Conservation (phyloP, 2,797 vertebrate species). For the Coregonus sp. region DNA sequence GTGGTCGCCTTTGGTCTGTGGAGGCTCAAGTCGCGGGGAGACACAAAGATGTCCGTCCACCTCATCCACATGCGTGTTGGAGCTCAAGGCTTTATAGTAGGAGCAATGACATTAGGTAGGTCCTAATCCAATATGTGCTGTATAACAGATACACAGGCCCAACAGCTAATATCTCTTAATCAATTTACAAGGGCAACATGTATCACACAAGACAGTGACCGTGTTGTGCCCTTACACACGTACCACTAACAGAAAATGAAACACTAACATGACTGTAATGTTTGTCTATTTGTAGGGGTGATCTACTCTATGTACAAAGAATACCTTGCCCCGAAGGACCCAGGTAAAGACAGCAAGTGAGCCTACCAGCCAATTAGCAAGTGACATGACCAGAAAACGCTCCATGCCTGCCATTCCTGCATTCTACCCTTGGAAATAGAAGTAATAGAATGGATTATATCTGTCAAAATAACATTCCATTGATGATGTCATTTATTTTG, state of each 20-base stretch:
- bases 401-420: neutral
- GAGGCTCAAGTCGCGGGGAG: conserved; percentile 63
- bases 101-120: conserved; percentile 74
- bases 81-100: conserved; percentile 74
- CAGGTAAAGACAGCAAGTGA: conserved; percentile 33
- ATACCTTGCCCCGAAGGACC: conserved; percentile 59
- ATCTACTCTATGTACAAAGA: conserved; percentile 76
- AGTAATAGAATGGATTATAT: neutral
- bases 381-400: neutral
- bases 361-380: neutral
- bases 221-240: neutral
- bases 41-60: conserved; percentile 72
- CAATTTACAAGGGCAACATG: neutral
- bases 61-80: conserved; percentile 75
- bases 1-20: conserved; percentile 70
- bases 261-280: neutral
- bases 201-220: neutral
- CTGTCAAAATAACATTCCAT: neutral
- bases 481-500: neutral
- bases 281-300: conserved; percentile 61
- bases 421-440: neutral
- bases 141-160: conserved; percentile 6
- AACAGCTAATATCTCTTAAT: neutral
- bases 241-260: neutral
- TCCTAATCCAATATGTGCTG: neutral